Evolutionary conservation across 2,888 invertebrate genomes (phyloP).

Genomic region (Pseudoips prasinana): DNA sequence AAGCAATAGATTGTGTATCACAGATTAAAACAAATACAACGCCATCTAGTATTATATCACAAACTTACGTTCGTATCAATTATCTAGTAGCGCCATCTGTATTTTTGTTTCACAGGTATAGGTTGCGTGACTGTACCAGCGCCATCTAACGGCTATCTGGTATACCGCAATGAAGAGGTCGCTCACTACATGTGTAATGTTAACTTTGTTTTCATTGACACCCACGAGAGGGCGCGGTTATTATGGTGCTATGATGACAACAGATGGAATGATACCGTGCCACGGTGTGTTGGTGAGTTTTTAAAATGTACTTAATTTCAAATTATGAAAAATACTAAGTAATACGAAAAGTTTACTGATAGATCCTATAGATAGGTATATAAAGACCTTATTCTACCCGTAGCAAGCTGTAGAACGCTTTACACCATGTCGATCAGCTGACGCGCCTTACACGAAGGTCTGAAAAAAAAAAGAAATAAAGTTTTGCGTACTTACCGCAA

Average conservation of each 20-base stretch:
- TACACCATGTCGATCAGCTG: too few species aligned
- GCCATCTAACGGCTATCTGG: constrained; percentile 86
- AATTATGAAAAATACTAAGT: too few species aligned
- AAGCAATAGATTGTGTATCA: too few species aligned
- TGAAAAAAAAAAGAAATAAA: too few species aligned
- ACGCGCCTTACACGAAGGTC: too few species aligned
- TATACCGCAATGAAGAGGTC: constrained; percentile 84
- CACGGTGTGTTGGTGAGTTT: constrained; percentile 85
- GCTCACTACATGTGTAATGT: constrained; percentile 87
- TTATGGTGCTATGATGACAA: constrained; percentile 85
- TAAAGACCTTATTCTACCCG: too few species aligned
- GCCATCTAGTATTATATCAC: constrained; percentile 27
- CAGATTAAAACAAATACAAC: too few species aligned
- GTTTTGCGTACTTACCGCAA: too few species aligned
- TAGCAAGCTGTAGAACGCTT: too few species aligned
- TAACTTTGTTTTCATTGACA: constrained; percentile 86
- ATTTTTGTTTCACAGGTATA: constrained; percentile 69
- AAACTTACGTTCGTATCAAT: background rate
- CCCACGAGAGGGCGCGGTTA: constrained; percentile 81
- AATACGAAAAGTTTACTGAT: too few species aligned
- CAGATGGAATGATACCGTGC: constrained; percentile 84
- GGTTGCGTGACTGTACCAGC: constrained; percentile 85
- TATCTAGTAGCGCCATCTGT: constrained; percentile 18
- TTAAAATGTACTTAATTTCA: too few species aligned
- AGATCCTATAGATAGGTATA: too few species aligned